phyloP scores from a whole-genome alignment of 2,797 vertebrate genomes.

The Sebastes itinus region DNA sequence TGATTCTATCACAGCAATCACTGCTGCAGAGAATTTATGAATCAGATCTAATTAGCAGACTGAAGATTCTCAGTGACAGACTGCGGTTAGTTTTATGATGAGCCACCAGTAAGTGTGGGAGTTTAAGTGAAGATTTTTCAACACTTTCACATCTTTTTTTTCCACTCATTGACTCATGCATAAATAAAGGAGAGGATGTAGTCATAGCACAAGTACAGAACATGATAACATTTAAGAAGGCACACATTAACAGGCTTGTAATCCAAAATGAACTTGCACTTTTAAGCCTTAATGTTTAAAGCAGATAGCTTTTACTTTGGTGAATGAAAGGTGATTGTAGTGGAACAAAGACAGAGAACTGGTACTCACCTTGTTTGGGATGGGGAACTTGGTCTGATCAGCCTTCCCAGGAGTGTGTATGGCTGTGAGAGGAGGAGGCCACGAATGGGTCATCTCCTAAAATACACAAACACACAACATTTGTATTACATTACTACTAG shows the following conservation, averaged over 20 bases:
- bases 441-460: constrained; percentile 95
- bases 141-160: not conserved
- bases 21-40: constrained; percentile 29
- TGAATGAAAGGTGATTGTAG: not conserved
- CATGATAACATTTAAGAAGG: not conserved
- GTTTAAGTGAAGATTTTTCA: constrained; percentile 18
- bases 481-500: not conserved
- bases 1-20: constrained; percentile 39
- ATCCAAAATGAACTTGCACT: not conserved
- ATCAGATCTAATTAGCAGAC: constrained; percentile 39
- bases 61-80: constrained; percentile 16
- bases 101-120: not conserved
- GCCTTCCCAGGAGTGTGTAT: constrained; percentile 93
- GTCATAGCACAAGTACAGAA: not conserved
- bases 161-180: not conserved
- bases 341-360: not conserved
- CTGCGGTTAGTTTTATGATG: constrained; percentile 1
- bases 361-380: constrained; percentile 87
- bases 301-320: not conserved
- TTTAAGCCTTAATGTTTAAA: not conserved
- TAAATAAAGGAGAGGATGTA: not conserved
- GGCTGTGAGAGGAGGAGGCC: constrained; percentile 93
- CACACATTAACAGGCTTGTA: not conserved
- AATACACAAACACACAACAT: constrained; percentile 49
- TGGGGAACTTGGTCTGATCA: constrained; percentile 91